Evolutionary conservation across 2,888 invertebrate species (phyloP).

Genomic region (Rhyacophila evoluta): DNA sequence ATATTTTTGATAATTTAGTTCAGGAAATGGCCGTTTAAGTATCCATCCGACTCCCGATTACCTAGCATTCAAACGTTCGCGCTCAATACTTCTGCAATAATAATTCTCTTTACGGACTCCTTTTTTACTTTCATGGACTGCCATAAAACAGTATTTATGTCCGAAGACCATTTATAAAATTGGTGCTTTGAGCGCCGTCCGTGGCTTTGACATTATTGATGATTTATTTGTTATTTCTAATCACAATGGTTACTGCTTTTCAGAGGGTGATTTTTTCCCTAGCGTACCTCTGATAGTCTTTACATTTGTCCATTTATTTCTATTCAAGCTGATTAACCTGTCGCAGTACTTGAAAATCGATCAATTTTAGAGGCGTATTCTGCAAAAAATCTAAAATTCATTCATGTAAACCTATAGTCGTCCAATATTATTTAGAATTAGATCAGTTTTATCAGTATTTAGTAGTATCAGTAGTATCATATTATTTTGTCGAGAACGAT

Average conservation of each 20-base stretch:
- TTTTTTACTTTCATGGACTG: conserved; percentile 4
- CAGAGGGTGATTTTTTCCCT: not conserved
- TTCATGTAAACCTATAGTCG: too few species aligned
- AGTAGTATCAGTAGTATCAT: too few species aligned
- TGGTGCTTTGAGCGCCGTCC: conserved; percentile 1
- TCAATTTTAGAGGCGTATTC: too few species aligned
- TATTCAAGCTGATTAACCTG: not conserved
- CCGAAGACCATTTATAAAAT: conserved; percentile 22
- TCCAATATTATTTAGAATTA: too few species aligned
- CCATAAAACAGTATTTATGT: conserved; percentile 18
- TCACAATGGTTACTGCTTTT: not conserved
- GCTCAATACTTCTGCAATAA: conserved; percentile 12
- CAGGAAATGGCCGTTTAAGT: conserved; percentile 2
- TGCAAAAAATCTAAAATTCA: too few species aligned
- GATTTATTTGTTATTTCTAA: conserved; percentile 38
- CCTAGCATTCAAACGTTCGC: not conserved
- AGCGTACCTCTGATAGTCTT: too few species aligned
- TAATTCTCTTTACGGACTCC: not conserved
- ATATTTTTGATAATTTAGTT: not conserved
- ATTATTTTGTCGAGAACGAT: too few species aligned
- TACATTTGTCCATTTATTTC: not conserved
- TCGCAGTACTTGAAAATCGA: too few species aligned
- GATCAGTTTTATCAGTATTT: too few species aligned
- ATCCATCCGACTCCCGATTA: not conserved
- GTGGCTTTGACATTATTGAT: conserved; percentile 28